Evolutionary conservation across 1,140 invertebrate species (phyloP), one percentile per base, ranked within the genome.

Genomic region (Drosophila parabipectinata): DNA sequence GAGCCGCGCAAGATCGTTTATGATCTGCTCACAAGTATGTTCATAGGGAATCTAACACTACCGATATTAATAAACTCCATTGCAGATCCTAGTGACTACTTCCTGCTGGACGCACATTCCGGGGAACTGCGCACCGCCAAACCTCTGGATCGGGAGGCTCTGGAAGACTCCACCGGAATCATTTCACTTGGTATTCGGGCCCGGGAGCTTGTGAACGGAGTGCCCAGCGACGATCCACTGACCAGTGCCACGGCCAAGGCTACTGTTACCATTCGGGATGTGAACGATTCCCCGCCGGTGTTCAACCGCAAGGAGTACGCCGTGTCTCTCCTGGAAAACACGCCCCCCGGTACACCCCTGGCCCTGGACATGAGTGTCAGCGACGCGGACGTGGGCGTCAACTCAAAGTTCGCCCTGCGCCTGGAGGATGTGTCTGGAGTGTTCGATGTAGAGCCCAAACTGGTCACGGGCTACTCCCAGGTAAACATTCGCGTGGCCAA

Each of bases 251-350:
- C 93, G 7, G 94, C 95, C 1, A 94, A 95, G 44, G 95, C 97
- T 8, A 97, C 95, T 0, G 94, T 99, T 10, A 97, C 96, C 21
- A 96, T 98, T 68, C 95, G 95, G 83, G 98, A 98, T 92, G 97
- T 98, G 0, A 99, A 99, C 92, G 98, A 99, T 91, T 97, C 97
- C 77, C 95, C 97, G 0, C 98, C 98, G 0, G 92, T 93, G 12
- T 97, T 97, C 92, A 96, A 96, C 92, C 93, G 94, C 39, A 94
- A 95, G 34, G 97, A 98, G 88, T 98, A 97, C 92, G 94, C 93
- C 41, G 96, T 97, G 6, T 94, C 95, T 47, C 95, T 98, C 60
- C 94, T 95, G 0, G 97, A 98, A 91, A 97, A 97, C 79, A 95
- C 97, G 3, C 94, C 95, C 0, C 93, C 95, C 53, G 97, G 97